Conservation (phyloP, 1,140 invertebrate species). For the Hylyphantes graminicola region DNA sequence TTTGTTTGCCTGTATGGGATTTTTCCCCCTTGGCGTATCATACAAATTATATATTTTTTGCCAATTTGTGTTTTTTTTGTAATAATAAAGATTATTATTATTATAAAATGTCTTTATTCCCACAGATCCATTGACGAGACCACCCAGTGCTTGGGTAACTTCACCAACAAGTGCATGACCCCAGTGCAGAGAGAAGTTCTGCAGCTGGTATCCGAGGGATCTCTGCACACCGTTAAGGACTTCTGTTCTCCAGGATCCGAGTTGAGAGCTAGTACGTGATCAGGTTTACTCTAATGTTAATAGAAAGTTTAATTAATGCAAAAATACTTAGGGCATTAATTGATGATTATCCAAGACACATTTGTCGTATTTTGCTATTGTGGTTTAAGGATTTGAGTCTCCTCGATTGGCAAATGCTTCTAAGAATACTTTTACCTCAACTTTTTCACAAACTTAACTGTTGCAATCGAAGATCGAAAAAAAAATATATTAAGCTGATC, state of each 20-base stretch:
- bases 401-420: neutral
- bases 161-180: slow-evolving; percentile 63
- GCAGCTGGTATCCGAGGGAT: slow-evolving; percentile 62
- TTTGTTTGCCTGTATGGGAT: neutral
- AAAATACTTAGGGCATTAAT: neutral
- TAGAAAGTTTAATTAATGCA: neutral
- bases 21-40: too few relatives aligned
- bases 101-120: neutral
- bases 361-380: neutral
- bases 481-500: too few relatives aligned
- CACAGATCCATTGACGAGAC: slow-evolving; percentile 60
- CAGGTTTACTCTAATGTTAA: neutral
- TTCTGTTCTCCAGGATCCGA: slow-evolving; percentile 62
- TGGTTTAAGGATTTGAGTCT: neutral
- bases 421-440: too few relatives aligned
- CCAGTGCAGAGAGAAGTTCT: slow-evolving; percentile 64
- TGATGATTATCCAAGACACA: neutral
- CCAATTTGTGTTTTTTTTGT: too few relatives aligned
- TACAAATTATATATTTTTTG: too few relatives aligned
- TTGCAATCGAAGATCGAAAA: too few relatives aligned
- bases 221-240: slow-evolving; percentile 60
- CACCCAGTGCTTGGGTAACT: slow-evolving; percentile 62
- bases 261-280: slow-evolving; percentile 52
- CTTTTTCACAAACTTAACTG: too few relatives aligned
- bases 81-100: neutral